These are phyloP conservation scores for Hafferia zeledoni DNA, from an alignment of 2,797 vertebrate species.

Conservation along the genomic window DNA sequence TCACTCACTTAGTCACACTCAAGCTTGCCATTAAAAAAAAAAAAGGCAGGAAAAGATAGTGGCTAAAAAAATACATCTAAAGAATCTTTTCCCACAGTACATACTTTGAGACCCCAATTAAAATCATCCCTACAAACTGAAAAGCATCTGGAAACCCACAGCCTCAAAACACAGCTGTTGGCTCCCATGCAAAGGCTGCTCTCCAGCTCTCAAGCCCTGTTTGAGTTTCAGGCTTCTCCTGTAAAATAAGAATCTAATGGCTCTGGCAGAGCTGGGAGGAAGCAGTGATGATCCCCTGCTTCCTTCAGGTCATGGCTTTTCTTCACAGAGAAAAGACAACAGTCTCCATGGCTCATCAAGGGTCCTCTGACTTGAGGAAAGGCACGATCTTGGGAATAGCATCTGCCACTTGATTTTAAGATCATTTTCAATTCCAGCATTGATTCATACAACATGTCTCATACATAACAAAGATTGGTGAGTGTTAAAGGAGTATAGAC, in stretches of 20 bases:
- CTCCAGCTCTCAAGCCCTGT: background rate
- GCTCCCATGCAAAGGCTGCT: background rate
- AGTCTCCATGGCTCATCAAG: background rate
- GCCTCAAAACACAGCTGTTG: background rate
- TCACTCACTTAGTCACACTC: background rate
- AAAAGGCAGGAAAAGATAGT: background rate
- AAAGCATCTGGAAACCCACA: background rate
- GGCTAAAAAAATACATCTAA: background rate
- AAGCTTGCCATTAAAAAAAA: background rate
- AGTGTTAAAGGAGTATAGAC: background rate
- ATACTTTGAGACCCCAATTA: background rate
- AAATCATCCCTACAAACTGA: background rate
- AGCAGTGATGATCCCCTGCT: background rate
- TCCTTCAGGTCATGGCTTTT: background rate
- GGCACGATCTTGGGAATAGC: background rate
- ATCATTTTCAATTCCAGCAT: background rate
- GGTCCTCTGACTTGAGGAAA: background rate
- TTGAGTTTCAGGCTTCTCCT: background rate
- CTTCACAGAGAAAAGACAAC: background rate
- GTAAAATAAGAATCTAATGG: background rate
- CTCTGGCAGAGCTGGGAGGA: background rate
- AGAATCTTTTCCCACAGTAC: background rate
- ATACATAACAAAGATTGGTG: background rate
- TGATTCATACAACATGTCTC: background rate
- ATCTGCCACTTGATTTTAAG: background rate